phyloP scores from a whole-genome alignment of 2,797 vertebrate species.

The Choloepus didactylus region DNA sequence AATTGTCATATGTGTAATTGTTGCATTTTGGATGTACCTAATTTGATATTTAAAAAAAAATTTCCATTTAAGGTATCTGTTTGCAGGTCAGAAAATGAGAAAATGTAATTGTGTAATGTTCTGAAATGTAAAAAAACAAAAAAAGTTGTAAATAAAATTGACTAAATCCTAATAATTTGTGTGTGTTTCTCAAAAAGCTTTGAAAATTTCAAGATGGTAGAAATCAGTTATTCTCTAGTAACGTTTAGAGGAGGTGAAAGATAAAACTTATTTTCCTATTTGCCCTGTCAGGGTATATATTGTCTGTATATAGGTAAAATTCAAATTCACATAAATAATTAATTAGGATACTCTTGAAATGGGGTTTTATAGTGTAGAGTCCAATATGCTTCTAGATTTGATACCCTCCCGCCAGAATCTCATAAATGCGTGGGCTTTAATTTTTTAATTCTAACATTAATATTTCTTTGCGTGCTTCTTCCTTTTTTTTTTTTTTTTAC shows the following conservation, averaged over 20 bases:
- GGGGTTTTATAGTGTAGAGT: conserved; percentile 60
- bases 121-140: conserved; percentile 91
- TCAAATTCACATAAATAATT: conserved; percentile 79
- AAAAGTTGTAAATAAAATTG: conserved; percentile 96
- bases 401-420: conserved; percentile 26
- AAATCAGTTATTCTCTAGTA: conserved; percentile 82
- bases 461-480: conserved; percentile 36
- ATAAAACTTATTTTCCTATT: conserved; percentile 62
- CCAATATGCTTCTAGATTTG: conserved; percentile 28
- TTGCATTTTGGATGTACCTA: conserved; percentile 92
- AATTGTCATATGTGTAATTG: conserved; percentile 91
- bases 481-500: neutral
- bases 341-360: conserved; percentile 74
- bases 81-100: conserved; percentile 98
- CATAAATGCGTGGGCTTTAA: conserved; percentile 52
- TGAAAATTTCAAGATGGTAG: conserved; percentile 87
- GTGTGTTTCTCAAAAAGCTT: conserved; percentile 93
- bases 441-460: conserved; percentile 60
- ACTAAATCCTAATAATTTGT: conserved; percentile 93
- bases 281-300: conserved; percentile 63
- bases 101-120: conserved; percentile 92
- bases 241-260: conserved; percentile 80
- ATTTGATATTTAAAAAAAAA: conserved; percentile 85
- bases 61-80: conserved; percentile 94
- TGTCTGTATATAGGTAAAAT: conserved; percentile 76